Evolutionary conservation across 2,888 invertebrate species (phyloP), one percentile per base, ranked within the genome.

Genomic region (Eumerus sabulonum): DNA sequence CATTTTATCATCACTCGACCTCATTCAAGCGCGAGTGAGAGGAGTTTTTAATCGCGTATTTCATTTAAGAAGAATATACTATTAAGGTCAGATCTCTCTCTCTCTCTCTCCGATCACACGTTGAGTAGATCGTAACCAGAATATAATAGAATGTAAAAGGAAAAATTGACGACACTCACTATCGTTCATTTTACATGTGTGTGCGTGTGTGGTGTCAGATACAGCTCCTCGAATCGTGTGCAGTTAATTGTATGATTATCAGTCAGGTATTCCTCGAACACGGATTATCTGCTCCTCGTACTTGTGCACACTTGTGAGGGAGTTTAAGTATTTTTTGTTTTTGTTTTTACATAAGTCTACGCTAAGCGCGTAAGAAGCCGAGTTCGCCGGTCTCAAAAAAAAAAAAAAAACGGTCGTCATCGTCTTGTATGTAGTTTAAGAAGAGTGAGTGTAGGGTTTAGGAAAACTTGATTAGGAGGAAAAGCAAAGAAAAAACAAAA

Each of bases 331-430:
- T n/a, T 72, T 76, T 45, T 47, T 68, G 51, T 77, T 77, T 77
- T 27, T 27, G 2, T 27, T 27, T 27, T 27, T 27, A 27, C n/a
- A n/a, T 77, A 77, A 72, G 67, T 73, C 72, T 77, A 77, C 77
- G 72, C 77, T 77, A 77, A 77, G 77, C 77, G 72, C 53, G 77
- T 77, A 36, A 77, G 60, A 79, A 64, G 56, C 73, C 59, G 79
- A 79, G 73, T 79, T 79, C 79, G 73, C 79, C 79, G 79, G 64
- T 64, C 79, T 79, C 79, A 53, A 74, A n/a, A n/a, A n/a, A n/a
- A n/a, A n/a, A n/a, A n/a, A n/a, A n/a, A n/a, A 79, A 74, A 79
- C 79, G 73, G 79, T 79, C 57, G 40, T 11, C 40, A 40, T 68
- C 64, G 79, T 59, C 59, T 79, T 64, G 27, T 27, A 27, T 40